Percentiles rank a stretch among this genome's conserved stretches.
phyloP scores from a whole-genome alignment of 92 coral and sea anemone genomes.

The Meandrina meandrites region DNA sequence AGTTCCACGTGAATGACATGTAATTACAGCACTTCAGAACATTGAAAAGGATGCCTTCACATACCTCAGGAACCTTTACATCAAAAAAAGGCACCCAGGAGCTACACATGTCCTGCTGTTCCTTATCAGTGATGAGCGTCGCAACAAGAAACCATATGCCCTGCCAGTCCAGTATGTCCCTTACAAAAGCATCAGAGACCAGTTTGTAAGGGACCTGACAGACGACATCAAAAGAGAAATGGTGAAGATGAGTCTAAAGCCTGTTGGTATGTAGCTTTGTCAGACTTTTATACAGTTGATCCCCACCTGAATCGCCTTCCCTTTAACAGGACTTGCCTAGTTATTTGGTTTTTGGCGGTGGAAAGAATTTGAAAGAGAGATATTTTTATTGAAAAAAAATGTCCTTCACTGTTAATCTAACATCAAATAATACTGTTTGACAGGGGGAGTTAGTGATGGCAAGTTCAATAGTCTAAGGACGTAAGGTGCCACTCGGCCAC shows the following conservation, averaged over 20 bases:
- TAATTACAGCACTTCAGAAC: not conserved
- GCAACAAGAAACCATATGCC: constrained; percentile 57
- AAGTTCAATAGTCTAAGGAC: constrained; percentile 73
- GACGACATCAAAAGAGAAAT: constrained; percentile 46
- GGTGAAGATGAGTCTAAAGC: constrained; percentile 39
- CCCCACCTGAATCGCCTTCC: too few species aligned
- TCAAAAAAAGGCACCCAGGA: constrained; percentile 66
- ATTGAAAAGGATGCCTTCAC: constrained; percentile 34
- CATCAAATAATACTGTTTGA: not conserved
- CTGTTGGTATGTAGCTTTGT: constrained; percentile 54
- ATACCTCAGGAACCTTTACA: constrained; percentile 34
- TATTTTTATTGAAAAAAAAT: too few species aligned
- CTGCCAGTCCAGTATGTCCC: constrained; percentile 74
- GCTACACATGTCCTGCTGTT: constrained; percentile 65
- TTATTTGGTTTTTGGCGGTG: too few species aligned
- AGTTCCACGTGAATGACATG: constrained; percentile 22
- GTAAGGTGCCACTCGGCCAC: constrained; percentile 59
- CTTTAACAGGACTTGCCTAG: too few species aligned
- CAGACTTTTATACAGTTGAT: not conserved
- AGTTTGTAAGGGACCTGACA: constrained; percentile 34
- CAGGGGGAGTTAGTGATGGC: constrained; percentile 75
- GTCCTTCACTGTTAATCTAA: not conserved
- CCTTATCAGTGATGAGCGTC: constrained; percentile 50
- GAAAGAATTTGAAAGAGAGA: too few species aligned
- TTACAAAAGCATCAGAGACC: constrained; percentile 54